Base-by-base conservation (phyloP, 2,113 vertebrate species). In the Mohoua ochrocephala region DNA sequence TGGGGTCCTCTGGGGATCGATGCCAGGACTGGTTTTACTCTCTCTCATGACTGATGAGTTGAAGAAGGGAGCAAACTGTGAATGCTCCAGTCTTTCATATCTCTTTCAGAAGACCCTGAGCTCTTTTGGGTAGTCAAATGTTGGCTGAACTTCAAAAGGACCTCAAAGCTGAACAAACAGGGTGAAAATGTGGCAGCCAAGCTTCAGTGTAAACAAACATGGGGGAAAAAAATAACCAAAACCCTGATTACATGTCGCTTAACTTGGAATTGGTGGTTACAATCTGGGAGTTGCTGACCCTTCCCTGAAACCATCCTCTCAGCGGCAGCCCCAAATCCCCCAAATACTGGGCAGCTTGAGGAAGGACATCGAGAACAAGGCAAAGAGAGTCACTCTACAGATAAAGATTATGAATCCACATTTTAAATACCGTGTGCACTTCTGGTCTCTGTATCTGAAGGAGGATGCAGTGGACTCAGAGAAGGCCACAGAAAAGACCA, bases 151-250 rank as follows among this genome's bases (percentile, higher is more conserved):
- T 92, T 57, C 86, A 67, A 74, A 70, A 70, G 42, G 27, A 79
- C 31, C 71, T 92, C 68, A 80, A 92, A 83, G 57, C 63, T 92
- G 85, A 94, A 60, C 71, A 90, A 92, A 90, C 31, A 89, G 61
- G 26, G 69, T 7, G 27, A 80, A 91, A 96, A 84, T 33, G 39
- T 21, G 23, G 67, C 75, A 96, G 75, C 35, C 21, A 15, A 91
- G 31, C 45, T 61, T 42, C 71, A 85, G 28, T 4, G 2, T 77
- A 88, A 94, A 91, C 50, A 97, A 91, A 60, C 23, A 41, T 2
- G 27, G 11, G 18, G 13, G 4, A 71, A 70, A 80, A 86, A 84
- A 85, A 42, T 0, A 33, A n/a, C 10, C 1, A 6, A 59, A 93
- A 80, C 11, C 11, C 27, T 68, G 39, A 93, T 37, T 81, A 82